These are phyloP conservation scores for Orestias chungarensis DNA, from an alignment of 2,797 vertebrate genomes.

Conservation along the genomic window DNA sequence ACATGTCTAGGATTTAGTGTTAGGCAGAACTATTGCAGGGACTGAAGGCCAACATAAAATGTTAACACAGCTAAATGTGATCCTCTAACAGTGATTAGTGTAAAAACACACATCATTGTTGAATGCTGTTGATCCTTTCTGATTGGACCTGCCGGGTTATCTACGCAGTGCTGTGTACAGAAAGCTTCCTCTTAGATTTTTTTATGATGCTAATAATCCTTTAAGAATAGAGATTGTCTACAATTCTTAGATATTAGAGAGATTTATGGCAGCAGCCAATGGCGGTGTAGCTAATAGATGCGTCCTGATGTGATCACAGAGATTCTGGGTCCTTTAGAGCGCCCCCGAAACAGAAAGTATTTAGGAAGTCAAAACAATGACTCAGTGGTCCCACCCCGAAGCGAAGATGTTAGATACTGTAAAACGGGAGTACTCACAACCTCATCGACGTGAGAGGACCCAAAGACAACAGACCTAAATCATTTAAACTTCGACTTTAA, in stretches of 20 bases:
- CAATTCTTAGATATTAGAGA: too few species aligned
- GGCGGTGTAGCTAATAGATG: background rate
- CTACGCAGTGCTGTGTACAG: background rate
- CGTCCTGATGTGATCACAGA: background rate
- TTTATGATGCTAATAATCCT: background rate
- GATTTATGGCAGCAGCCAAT: background rate
- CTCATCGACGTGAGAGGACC: background rate
- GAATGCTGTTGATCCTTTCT: background rate
- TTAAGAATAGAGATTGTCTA: background rate
- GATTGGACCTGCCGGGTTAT: background rate
- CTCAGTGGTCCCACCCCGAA: background rate
- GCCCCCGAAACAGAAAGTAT: background rate
- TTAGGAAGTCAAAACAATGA: background rate
- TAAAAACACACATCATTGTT: too few species aligned
- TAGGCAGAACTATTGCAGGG: conserved; percentile 10
- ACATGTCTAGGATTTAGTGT: conserved; percentile 31
- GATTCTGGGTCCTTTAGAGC: background rate
- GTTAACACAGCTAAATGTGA: background rate
- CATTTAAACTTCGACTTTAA: background rate
- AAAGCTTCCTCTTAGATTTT: background rate
- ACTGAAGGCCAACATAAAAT: background rate
- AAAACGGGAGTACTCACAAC: background rate
- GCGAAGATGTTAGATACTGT: background rate
- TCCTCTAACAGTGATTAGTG: background rate
- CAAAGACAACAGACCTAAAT: background rate